These are phyloP conservation scores for Mesocentrotus franciscanus DNA, from an alignment of 53 echinoderm and acorn worm species.

Conservation along the genomic window DNA sequence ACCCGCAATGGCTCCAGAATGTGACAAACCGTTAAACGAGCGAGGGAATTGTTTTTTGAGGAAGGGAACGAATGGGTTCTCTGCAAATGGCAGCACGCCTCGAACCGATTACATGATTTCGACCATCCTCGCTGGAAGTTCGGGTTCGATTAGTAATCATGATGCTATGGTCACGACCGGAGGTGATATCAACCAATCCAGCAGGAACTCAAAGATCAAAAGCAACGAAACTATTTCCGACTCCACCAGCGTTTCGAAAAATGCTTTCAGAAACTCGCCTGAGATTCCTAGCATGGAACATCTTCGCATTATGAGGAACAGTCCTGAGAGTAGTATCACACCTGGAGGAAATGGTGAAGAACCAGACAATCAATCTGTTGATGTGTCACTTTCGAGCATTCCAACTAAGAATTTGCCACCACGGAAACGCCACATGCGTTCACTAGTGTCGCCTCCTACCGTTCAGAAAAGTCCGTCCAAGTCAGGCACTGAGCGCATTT, in stretches of 20 bases:
- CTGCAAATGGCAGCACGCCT: neutral
- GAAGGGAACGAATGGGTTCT: neutral
- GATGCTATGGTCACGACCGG: conserved; percentile 45
- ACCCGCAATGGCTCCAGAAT: neutral
- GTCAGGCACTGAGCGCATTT: neutral
- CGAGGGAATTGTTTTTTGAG: neutral
- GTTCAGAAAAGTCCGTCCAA: conserved; percentile 23
- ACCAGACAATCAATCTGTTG: neutral
- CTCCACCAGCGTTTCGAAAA: neutral
- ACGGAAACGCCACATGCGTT: conserved; percentile 76
- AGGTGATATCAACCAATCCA: neutral
- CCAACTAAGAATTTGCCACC: conserved; percentile 75
- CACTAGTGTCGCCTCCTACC: conserved; percentile 39
- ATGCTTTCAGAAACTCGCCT: neutral
- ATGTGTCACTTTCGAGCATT: conserved; percentile 60
- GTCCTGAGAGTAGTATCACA: neutral
- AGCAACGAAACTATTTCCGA: neutral
- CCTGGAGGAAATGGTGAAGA: neutral
- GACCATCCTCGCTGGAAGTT: conserved; percentile 62
- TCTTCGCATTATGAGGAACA: conserved; percentile 23
- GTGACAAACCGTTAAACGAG: neutral
- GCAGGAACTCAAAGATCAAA: neutral
- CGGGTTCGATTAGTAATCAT: neutral
- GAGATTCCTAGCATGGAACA: conserved; percentile 41
- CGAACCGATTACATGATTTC: conserved; percentile 52